Percentiles rank a stretch among this genome's conserved stretches.
These are phyloP conservation scores for Halichondria panicea DNA, from an alignment of 37 sponge, comb jelly and placozoan genomes.

Conservation along the genomic window DNA sequence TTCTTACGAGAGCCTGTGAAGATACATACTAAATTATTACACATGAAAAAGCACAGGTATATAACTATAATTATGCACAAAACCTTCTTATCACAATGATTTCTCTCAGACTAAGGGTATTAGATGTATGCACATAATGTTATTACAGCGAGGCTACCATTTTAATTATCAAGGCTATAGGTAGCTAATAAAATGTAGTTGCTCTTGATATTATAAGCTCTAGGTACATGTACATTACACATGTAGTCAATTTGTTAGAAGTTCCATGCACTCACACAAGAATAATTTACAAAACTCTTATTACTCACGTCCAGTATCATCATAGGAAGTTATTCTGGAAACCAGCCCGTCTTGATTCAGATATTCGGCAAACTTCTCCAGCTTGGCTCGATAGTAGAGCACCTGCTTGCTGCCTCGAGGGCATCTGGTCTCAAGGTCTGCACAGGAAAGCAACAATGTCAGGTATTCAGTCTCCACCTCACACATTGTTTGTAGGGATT, in stretches of 20 bases:
- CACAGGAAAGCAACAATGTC: background rate
- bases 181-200: background rate
- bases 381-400: slow-evolving; percentile 85
- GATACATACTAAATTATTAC: background rate
- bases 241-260: too few species aligned
- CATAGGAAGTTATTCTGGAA: slow-evolving; percentile 63
- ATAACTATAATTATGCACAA: background rate
- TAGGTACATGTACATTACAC: too few species aligned
- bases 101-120: background rate
- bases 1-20: slow-evolving; percentile 54
- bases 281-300: too few species aligned
- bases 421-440: slow-evolving; percentile 87
- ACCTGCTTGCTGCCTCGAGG: slow-evolving; percentile 85
- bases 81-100: too few species aligned
- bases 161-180: background rate
- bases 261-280: background rate
- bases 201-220: too few species aligned
- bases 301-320: slow-evolving; percentile 70
- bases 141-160: background rate
- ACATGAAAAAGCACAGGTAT: background rate
- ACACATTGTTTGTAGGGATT: too few species aligned
- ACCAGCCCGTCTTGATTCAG: slow-evolving; percentile 91
- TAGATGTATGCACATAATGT: background rate
- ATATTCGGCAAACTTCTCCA: slow-evolving; percentile 95
- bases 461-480: too few species aligned